Percentiles rank a stretch among this genome's conserved stretches.
Evolutionary conservation across 2,888 invertebrate species (phyloP).

Genomic region (Silvanus unidentatus): DNA sequence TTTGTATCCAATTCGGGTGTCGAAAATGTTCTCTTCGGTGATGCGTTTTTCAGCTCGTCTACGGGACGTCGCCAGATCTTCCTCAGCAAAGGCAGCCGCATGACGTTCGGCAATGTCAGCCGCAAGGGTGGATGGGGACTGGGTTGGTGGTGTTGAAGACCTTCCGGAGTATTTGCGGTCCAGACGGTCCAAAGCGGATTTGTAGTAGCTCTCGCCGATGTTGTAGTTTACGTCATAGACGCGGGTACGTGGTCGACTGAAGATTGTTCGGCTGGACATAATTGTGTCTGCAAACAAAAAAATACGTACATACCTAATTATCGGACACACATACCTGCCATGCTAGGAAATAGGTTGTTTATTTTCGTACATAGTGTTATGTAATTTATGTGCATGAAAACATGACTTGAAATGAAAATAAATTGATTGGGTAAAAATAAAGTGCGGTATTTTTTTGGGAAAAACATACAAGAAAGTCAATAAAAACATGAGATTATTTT

Average conservation of each 20-base stretch:
- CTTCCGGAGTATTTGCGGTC: slow-evolving; percentile 63
- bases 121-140: slow-evolving; percentile 21
- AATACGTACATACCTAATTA: not conserved
- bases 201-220: slow-evolving; percentile 78
- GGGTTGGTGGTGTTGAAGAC: slow-evolving; percentile 40
- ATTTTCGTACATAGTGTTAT: too few species aligned
- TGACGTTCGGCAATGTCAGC: slow-evolving; percentile 43
- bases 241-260: slow-evolving; percentile 65
- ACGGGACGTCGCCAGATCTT: slow-evolving; percentile 48
- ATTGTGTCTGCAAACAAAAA: slow-evolving; percentile 4
- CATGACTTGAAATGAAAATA: too few species aligned
- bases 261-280: slow-evolving; percentile 39
- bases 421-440: too few species aligned
- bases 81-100: slow-evolving; percentile 49
- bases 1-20: slow-evolving; percentile 50
- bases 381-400: too few species aligned
- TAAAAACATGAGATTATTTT: too few species aligned
- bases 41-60: slow-evolving; percentile 48
- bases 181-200: slow-evolving; percentile 66
- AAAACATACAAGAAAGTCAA: too few species aligned
- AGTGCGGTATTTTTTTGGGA: too few species aligned
- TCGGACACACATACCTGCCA: too few species aligned
- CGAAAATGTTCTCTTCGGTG: slow-evolving; percentile 56
- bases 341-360: too few species aligned
- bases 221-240: slow-evolving; percentile 83